Percentiles rank a stretch among this genome's conserved stretches.
Conservation (phyloP, 2,113 vertebrate species). For the Pelecanus crispus region DNA sequence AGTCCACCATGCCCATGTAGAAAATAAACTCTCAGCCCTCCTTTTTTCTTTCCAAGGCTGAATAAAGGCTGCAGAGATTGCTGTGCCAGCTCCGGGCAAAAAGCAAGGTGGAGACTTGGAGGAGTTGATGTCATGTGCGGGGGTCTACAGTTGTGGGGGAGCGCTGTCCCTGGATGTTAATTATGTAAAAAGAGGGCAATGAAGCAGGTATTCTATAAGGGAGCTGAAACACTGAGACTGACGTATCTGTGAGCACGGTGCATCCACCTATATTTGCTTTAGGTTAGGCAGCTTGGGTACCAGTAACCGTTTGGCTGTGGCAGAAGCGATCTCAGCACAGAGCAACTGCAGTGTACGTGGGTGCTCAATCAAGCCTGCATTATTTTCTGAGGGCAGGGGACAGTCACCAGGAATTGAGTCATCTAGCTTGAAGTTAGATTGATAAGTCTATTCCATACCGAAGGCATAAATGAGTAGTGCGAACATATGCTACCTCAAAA, state of each 20-base stretch:
- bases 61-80: background rate
- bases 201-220: background rate
- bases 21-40: background rate
- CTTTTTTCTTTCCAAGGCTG: background rate
- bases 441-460: background rate
- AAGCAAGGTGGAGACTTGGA: background rate
- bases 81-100: background rate
- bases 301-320: background rate
- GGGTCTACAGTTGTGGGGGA: background rate
- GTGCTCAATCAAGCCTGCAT: background rate
- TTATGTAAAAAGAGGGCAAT: background rate
- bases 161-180: background rate
- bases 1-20: background rate
- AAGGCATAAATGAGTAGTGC: background rate
- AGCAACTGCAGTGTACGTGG: background rate
- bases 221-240: background rate
- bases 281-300: background rate
- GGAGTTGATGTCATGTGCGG: background rate
- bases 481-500: background rate
- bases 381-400: background rate
- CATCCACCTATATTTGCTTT: background rate
- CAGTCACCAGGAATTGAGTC: background rate
- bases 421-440: background rate
- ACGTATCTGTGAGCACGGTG: background rate
- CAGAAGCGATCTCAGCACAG: background rate